Conservation (phyloP, 2,113 vertebrate genomes). For the pig (Sus scrofa) region T2T-Sscrofa CM000817.6:122597001-122597500, state of each 20-base stretch:
- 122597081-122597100: not conserved
- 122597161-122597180: not conserved
- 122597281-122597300: fast-evolving
- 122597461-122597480: not conserved
- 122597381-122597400: not conserved
- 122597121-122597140: not conserved
- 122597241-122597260: not conserved
- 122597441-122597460: not conserved
- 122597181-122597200: not conserved
- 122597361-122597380: slow-evolving; percentile 3
- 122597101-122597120: slow-evolving; percentile 26
- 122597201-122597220: not conserved
- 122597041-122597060: not conserved
- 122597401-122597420: not conserved
- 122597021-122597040: slow-evolving; percentile 40
- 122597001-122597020: not conserved
- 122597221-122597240: not conserved
- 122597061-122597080: not conserved
- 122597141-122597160: not conserved
- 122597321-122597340: not conserved
- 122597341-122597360: not conserved
- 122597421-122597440: not conserved
- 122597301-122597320: not conserved
- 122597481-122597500: not conserved
- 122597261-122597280: not conserved